Percentiles rank a stretch among this genome's conserved stretches.
phyloP scores from a whole-genome alignment of 2,797 vertebrate species.

The Molossus molossus region DNA sequence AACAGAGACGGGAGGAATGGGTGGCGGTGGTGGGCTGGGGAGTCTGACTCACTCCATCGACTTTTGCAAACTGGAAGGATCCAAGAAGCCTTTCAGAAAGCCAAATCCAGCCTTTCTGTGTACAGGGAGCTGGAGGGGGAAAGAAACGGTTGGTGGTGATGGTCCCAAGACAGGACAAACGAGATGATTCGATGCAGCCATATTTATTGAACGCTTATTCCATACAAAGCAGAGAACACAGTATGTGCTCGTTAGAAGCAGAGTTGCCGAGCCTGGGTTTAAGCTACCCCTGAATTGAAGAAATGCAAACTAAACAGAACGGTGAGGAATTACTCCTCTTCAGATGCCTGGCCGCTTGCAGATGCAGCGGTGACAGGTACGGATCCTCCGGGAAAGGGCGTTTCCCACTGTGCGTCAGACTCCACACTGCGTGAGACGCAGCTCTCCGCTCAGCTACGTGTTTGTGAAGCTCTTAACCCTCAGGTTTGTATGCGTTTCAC shows the following conservation, averaged over 20 bases:
- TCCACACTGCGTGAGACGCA: conserved; percentile 24
- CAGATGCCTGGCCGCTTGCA: conserved; percentile 66
- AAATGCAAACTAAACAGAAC: conserved; percentile 72
- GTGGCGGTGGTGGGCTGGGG: too few relatives aligned
- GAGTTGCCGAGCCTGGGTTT: conserved; percentile 27
- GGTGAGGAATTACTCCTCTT: conserved; percentile 49
- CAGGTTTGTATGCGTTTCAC: conserved; percentile 36
- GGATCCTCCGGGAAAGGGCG: conserved; percentile 57
- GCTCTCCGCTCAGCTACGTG: conserved; percentile 42
- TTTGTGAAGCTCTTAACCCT: conserved; percentile 61
- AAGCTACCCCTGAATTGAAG: conserved; percentile 55
- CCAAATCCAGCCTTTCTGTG: neutral
- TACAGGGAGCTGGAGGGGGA: neutral
- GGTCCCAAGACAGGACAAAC: neutral
- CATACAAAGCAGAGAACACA: conserved; percentile 4
- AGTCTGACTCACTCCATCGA: neutral
- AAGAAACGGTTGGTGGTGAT: neutral
- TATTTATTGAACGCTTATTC: conserved; percentile 36
- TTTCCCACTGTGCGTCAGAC: neutral
- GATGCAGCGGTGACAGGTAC: conserved; percentile 52
- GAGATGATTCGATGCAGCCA: neutral
- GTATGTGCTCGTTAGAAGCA: neutral
- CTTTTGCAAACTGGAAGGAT: neutral
- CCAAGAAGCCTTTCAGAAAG: neutral
- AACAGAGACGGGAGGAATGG: neutral